Evolutionary conservation across 2,888 invertebrate species (phyloP).

Genomic region (Dicranocentrus wangi): DNA sequence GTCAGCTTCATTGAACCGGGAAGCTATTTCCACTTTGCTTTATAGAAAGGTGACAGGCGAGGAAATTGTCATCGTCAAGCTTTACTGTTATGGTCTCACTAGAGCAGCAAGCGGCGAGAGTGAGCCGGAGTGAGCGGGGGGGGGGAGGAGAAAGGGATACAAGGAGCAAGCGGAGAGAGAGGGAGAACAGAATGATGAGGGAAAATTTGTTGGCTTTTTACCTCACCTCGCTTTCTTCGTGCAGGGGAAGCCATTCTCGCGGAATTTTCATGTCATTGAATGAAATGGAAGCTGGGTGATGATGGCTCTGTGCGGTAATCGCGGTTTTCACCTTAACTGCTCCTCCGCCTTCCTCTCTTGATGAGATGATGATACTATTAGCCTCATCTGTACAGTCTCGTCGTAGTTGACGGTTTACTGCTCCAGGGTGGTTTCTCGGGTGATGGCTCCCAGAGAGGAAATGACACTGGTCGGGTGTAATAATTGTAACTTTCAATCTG

Average conservation of each 20-base stretch:
- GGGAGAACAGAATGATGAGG: background rate
- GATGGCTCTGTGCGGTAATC: constrained; percentile 40
- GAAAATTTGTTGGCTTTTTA: constrained; percentile 30
- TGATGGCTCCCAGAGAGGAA: too few relatives aligned
- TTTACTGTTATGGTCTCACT: constrained; percentile 49
- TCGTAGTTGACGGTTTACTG: too few relatives aligned
- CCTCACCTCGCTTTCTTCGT: background rate
- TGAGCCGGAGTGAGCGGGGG: background rate
- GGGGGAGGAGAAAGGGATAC: background rate
- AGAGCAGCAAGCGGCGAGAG: background rate
- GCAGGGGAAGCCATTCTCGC: background rate
- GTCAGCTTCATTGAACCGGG: constrained; percentile 56
- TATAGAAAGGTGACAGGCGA: constrained; percentile 65
- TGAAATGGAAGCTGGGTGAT: constrained; percentile 47
- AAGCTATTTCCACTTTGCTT: constrained; percentile 57
- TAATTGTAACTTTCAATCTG: too few relatives aligned
- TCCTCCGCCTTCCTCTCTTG: background rate
- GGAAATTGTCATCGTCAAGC: constrained; percentile 67
- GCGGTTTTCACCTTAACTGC: constrained; percentile 52
- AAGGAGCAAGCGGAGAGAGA: constrained; percentile 4
- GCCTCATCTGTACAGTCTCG: background rate
- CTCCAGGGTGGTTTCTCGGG: too few relatives aligned
- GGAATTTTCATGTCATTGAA: constrained; percentile 46
- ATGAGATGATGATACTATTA: constrained; percentile 41
- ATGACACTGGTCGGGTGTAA: too few relatives aligned